Base-by-base conservation (phyloP, 2,797 vertebrate genomes). In the Ciconia nigra region DNA sequence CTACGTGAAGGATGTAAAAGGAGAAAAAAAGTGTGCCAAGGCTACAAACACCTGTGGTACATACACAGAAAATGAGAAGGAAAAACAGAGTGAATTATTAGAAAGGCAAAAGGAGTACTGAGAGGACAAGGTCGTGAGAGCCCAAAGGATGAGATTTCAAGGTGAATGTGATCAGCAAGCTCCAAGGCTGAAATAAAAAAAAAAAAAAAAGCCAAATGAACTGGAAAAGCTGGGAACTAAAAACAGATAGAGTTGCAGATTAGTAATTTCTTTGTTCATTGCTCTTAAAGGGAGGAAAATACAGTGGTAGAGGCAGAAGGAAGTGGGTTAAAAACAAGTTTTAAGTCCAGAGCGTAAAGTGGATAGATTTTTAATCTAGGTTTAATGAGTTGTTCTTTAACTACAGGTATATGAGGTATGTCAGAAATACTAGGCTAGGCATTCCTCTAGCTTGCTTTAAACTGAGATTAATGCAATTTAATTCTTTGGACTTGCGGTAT, bases 121-220 rank as follows among this genome's bases (percentile, higher is more conserved):
- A 83, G 67, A 74, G 52, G 52, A 91, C 93, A 90, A 95, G 91
- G 91, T 94, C 66, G 33, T 63, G 58, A 88, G 86, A 89, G 80
- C 49, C 42, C 42, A 61, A 67, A 63, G 31, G 70, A 80, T 85
- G 84, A 67, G 72, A 78, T 91, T 82, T 92, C 91, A 96, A 91
- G 87, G 73, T 79, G 80, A 89, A 70, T 59, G 17, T 59, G 41
- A 83, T 59, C 55, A 88, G 58, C 15, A 15, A 66, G 47, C 28
- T 84, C 63, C 52, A 63, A 80, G 78, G 29, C 25, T 57, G n/a
- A 79, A 79, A 55, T 65, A 7, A 31, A 72, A 88, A 44, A n/a
- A 73, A 65, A 35, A 24, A 17, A 46, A 55, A 57, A 51, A 42
- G 5, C 21, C 4, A 2, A 90, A 82, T 51, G 10, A 80, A 73